Evolutionary conservation across 2,113 vertebrate species (phyloP).

Genomic region (Etia nguti): DNA sequence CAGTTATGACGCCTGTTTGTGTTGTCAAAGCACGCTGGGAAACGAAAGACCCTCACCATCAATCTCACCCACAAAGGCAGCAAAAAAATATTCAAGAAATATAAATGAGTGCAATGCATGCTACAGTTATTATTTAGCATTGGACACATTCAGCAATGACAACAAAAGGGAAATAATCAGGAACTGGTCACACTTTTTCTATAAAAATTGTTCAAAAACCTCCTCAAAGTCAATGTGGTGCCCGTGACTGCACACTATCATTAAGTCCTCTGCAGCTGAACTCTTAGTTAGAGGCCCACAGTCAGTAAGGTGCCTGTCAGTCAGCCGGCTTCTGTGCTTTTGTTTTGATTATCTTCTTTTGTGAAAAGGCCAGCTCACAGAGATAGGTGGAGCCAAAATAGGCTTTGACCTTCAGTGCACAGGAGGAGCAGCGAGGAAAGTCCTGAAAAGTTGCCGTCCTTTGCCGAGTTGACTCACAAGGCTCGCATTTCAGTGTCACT

Average conservation of each 20-base stretch:
- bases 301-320: background rate
- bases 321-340: background rate
- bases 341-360: slow-evolving; percentile 3
- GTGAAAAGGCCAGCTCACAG: background rate
- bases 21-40: background rate
- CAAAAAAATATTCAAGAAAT: background rate
- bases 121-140: background rate
- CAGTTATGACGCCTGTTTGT: background rate
- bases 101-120: background rate
- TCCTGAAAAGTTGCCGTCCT: background rate
- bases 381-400: background rate
- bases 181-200: background rate
- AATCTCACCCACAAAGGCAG: background rate
- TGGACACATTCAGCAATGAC: background rate
- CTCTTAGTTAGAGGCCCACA: background rate
- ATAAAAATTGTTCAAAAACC: background rate
- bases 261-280: background rate
- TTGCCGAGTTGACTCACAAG: too few relatives aligned
- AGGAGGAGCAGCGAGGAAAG: background rate
- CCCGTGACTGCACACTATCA: background rate
- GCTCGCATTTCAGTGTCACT: background rate
- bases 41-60: background rate
- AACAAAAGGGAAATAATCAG: background rate
- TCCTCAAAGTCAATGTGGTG: background rate
- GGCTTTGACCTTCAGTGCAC: slow-evolving; percentile 12